Evolutionary conservation across 2,888 invertebrate species (phyloP).

Genomic region (Idaea straminata): DNA sequence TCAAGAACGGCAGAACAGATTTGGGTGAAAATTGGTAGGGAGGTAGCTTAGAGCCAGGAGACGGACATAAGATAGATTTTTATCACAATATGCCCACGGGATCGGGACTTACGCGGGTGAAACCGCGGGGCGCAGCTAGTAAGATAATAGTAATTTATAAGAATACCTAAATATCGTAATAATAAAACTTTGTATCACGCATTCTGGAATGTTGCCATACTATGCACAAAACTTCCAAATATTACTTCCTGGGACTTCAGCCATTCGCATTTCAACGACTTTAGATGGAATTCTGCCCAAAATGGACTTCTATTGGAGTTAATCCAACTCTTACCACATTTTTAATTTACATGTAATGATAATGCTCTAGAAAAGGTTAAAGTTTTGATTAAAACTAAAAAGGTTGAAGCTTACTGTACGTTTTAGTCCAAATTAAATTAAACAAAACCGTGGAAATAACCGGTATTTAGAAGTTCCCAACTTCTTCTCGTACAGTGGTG

Average conservation of each 20-base stretch:
- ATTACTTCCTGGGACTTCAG: slow-evolving; percentile 49
- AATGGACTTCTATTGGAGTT: slow-evolving; percentile 30
- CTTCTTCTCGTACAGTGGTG: too few relatives aligned
- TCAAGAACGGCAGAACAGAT: too few relatives aligned
- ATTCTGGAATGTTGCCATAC: slow-evolving; percentile 56
- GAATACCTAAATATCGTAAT: slow-evolving; percentile 6
- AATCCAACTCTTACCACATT: slow-evolving; percentile 28
- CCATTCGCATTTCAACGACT: slow-evolving; percentile 25
- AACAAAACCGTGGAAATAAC: too few relatives aligned
- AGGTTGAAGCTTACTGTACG: background rate
- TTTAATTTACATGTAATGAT: slow-evolving; percentile 12
- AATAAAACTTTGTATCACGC: slow-evolving; percentile 30
- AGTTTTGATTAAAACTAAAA: background rate
- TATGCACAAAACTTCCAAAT: slow-evolving; percentile 49
- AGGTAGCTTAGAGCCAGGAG: too few relatives aligned
- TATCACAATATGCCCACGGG: too few relatives aligned
- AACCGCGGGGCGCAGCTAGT: too few relatives aligned
- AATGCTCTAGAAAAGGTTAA: background rate
- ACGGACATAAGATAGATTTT: too few relatives aligned
- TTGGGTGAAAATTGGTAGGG: too few relatives aligned
- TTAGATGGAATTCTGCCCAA: slow-evolving; percentile 25
- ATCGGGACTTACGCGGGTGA: too few relatives aligned
- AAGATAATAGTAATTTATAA: background rate
- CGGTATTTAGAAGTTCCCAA: background rate
- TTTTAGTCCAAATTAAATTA: background rate